Conservation (phyloP, 1,140 invertebrate species). For the Philopotamus ludificatus region DNA sequence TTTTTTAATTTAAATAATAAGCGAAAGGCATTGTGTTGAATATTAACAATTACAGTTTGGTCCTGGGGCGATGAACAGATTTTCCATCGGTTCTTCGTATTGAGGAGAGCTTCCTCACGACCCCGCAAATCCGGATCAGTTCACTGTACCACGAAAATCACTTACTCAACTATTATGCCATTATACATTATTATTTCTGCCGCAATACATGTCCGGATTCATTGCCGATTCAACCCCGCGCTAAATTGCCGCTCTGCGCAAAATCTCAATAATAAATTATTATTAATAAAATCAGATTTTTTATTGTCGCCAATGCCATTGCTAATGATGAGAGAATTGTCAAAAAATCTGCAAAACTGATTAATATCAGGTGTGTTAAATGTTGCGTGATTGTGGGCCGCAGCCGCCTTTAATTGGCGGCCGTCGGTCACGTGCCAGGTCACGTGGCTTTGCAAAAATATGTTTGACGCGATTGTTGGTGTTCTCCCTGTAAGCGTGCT, state of each 20-base stretch:
- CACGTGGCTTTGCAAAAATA: slow-evolving; percentile 18
- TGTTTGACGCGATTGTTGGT: background rate
- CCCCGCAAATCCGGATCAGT: slow-evolving; percentile 22
- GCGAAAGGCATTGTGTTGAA: too few species aligned
- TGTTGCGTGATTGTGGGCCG: slow-evolving; percentile 17
- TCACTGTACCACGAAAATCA: slow-evolving; percentile 38
- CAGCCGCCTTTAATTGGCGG: slow-evolving; percentile 27
- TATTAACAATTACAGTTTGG: background rate
- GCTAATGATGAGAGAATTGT: too few species aligned
- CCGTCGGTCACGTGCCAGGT: slow-evolving; percentile 29
- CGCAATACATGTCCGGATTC: background rate
- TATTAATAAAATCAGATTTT: too few species aligned
- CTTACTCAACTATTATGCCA: slow-evolving; percentile 41
- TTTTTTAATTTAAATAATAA: too few species aligned
- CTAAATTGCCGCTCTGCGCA: background rate
- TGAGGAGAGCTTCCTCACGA: background rate
- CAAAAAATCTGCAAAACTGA: too few species aligned
- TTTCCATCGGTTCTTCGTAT: background rate
- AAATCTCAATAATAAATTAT: too few species aligned
- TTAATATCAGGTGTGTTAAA: slow-evolving; percentile 27
- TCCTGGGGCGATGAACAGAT: background rate
- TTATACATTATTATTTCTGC: slow-evolving; percentile 22
- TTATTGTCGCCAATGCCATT: too few species aligned
- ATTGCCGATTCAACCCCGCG: background rate
- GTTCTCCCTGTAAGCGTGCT: background rate